Evolutionary conservation across 2,888 invertebrate genomes (phyloP), one percentile per base, ranked within the genome.

Genomic region (Thereva nobilitata): DNA sequence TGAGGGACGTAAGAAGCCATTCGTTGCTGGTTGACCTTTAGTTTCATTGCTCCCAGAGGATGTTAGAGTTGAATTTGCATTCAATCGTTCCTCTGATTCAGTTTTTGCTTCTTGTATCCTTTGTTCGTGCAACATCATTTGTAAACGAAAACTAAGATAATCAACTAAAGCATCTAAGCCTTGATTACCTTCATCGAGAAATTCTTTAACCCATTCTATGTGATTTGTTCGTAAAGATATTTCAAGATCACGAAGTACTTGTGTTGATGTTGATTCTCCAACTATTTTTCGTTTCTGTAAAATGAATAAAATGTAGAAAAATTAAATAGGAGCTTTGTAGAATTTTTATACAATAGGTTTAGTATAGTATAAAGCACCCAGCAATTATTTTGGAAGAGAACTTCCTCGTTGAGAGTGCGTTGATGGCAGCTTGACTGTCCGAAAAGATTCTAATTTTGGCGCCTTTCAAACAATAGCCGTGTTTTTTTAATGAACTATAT

Each of bases 181-280:
- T 78, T 93, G 91, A 83, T 98, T 97, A 73, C 93, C 91, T 75
- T 97, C 95, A 83, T 95, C 94, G 70, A 99, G 86, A 83, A 99
- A 99, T 83, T 97, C 96, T 75, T 95, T 89, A 65, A 99, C 99
- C 99, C 99, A 99, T 95, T 99, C 98, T 80, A 99, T 99, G 83
- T 96, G 95, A 85, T 99, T 99, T 72, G 99, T 99, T 77, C 98
- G 88, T 76, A 99, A 84, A 53, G 97, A 99, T 79, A 98, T 99
- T 86, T 99, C 99, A 81, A 99, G 86, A 86, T 99, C 97, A 77
- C 97, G 87, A 71, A 99, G 86, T 74, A 99, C 96, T 86, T 97
- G 97, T 53, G 99, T 99, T 67, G 98, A 98, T 70, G 97, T 97
- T 59, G 96, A 92, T 80, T 97, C 96, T 68, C 95, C 94, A 70